phyloP scores from a whole-genome alignment of 2,888 invertebrate species.

The Oscheius sp. region DNA sequence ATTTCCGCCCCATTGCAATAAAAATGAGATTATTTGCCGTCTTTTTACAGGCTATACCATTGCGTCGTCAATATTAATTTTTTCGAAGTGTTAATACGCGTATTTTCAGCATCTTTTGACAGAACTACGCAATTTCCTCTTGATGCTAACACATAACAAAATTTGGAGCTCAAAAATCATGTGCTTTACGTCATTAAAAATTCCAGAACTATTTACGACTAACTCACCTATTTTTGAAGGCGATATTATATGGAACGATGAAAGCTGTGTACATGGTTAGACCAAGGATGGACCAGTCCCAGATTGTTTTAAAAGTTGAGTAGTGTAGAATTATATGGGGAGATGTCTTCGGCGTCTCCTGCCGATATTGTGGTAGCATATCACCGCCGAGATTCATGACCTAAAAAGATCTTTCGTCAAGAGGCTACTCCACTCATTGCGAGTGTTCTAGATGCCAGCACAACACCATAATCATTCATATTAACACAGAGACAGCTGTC shows the following conservation, averaged over 20 bases:
- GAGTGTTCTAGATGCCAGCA: constrained; percentile 1
- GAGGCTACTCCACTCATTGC: not conserved
- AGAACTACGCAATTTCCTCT: too few relatives aligned
- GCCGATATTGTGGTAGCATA: constrained; percentile 96
- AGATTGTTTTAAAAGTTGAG: constrained; percentile 93
- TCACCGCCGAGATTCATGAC: constrained; percentile 94
- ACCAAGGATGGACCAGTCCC: constrained; percentile 99
- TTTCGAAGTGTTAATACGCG: too few relatives aligned
- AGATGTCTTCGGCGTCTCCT: constrained; percentile 99
- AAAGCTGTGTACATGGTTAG: constrained; percentile 99
- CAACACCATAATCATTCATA: not conserved
- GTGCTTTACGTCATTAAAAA: not conserved
- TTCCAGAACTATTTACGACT: not conserved
- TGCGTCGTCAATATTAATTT: too few relatives aligned
- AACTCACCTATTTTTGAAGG: constrained; percentile 91
- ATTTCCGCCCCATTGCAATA: too few relatives aligned
- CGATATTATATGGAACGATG: constrained; percentile 98
- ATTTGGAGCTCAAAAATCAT: not conserved
- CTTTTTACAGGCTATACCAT: too few relatives aligned
- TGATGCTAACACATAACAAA: not conserved
- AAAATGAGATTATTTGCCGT: too few relatives aligned
- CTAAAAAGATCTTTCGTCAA: constrained; percentile 43
- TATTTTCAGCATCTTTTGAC: too few relatives aligned
- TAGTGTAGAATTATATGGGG: constrained; percentile 99
- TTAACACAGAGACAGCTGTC: not conserved